A percentile compares a stretch with the other conserved stretches of the same genome.
Evolutionary conservation across 2,113 vertebrate species (phyloP).

Genomic region (Istiophorus platypterus): DNA sequence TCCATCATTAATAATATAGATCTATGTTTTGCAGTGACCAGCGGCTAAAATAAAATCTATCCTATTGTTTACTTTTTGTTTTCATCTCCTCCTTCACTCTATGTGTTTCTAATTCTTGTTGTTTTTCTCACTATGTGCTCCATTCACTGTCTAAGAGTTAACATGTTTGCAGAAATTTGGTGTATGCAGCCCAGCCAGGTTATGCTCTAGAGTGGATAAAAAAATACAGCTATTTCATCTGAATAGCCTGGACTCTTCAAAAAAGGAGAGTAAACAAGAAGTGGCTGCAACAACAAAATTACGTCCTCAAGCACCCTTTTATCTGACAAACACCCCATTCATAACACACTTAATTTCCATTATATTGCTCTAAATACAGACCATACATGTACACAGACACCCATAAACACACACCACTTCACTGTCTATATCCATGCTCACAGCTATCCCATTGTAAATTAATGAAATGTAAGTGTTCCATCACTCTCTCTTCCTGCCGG

Average conservation of each 20-base stretch:
- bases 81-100: slow-evolving; percentile 10
- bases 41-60: slow-evolving; percentile 20
- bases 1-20: neutral
- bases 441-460: slow-evolving; percentile 49
- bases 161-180: slow-evolving; percentile 58
- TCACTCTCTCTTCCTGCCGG: slow-evolving; percentile 22
- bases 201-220: slow-evolving; percentile 46
- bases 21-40: neutral
- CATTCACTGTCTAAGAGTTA: slow-evolving; percentile 35
- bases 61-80: slow-evolving; percentile 31
- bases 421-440: slow-evolving; percentile 27
- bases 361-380: slow-evolving; percentile 32
- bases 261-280: slow-evolving; percentile 16
- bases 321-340: slow-evolving; percentile 44
- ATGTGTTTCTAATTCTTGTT: slow-evolving; percentile 27
- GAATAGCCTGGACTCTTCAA: slow-evolving; percentile 13
- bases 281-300: slow-evolving; percentile 12
- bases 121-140: slow-evolving; percentile 53
- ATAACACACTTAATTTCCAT: slow-evolving; percentile 36
- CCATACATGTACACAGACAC: neutral
- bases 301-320: slow-evolving; percentile 41
- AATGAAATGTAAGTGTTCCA: slow-evolving; percentile 46
- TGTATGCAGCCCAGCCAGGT: slow-evolving; percentile 48
- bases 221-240: slow-evolving; percentile 43
- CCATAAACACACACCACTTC: slow-evolving; percentile 5